phyloP scores from a whole-genome alignment of 2,113 vertebrate genomes.

The Chionodraco myersi region DNA sequence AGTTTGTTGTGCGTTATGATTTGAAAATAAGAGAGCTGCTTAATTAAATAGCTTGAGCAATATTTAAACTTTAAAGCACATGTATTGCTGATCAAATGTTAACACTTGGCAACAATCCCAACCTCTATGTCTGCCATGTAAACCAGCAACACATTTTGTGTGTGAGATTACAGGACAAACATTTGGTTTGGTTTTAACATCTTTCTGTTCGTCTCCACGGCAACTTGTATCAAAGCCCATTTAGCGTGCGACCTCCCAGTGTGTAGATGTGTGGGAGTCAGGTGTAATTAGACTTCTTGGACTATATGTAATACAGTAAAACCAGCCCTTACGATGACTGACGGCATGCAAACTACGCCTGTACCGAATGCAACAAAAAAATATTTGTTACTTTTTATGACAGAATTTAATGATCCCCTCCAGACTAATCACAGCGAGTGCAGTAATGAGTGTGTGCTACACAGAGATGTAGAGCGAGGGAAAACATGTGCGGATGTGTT shows the following conservation, averaged over 20 bases:
- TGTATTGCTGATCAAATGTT: constrained; percentile 4
- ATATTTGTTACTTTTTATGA: constrained; percentile 12
- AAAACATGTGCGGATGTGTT: constrained; percentile 43
- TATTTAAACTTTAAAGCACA: constrained; percentile 22
- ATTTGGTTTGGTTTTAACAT: constrained; percentile 33
- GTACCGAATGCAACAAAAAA: background rate
- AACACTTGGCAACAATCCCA: constrained; percentile 23
- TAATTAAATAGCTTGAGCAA: constrained; percentile 24
- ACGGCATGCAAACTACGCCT: background rate
- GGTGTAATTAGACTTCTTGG: constrained; percentile 46
- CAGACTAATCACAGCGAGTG: constrained; percentile 34
- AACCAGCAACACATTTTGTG: background rate
- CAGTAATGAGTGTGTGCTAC: constrained; percentile 25
- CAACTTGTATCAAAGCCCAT: constrained; percentile 49
- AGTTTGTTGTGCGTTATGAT: background rate
- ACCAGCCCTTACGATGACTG: constrained; percentile 4
- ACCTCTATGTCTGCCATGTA: background rate
- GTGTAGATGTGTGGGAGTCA: constrained; percentile 22
- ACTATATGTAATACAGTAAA: constrained; percentile 45
- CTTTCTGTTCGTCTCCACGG: constrained; percentile 40
- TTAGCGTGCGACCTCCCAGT: constrained; percentile 34
- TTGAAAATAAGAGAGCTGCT: constrained; percentile 17
- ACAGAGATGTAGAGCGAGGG: constrained; percentile 30
- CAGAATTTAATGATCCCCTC: constrained; percentile 31
- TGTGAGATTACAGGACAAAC: constrained; percentile 12